A percentile compares a stretch with the other conserved stretches of the same genome.
Evolutionary conservation across 2,113 vertebrate species (phyloP).

Genomic region (Xenopus tropicalis): DNA sequence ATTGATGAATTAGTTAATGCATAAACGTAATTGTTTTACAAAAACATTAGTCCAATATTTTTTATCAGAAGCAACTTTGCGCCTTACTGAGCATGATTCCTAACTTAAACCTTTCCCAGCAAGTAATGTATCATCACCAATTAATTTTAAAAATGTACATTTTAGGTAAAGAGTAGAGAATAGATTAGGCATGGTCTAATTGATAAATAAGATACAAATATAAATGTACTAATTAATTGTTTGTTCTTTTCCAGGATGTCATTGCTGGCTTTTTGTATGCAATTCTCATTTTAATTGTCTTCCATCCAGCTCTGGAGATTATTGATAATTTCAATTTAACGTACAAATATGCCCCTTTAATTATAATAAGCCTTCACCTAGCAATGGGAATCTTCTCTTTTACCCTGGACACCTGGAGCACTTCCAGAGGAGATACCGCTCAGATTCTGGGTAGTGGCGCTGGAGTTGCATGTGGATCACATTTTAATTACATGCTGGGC

Average conservation of each 20-base stretch:
- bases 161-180: too few relatives aligned
- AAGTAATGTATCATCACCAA: too few relatives aligned
- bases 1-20: too few relatives aligned
- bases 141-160: too few relatives aligned
- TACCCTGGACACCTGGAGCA: slow-evolving; percentile 95
- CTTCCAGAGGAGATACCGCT: slow-evolving; percentile 90
- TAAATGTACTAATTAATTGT: neutral
- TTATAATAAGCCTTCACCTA: slow-evolving; percentile 83
- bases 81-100: too few relatives aligned
- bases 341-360: slow-evolving; percentile 74
- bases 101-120: too few relatives aligned
- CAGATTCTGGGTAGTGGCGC: slow-evolving; percentile 90
- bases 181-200: too few relatives aligned
- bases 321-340: slow-evolving; percentile 87
- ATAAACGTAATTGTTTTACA: too few relatives aligned
- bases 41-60: too few relatives aligned
- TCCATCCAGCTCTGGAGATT: slow-evolving; percentile 79
- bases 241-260: slow-evolving; percentile 75
- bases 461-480: slow-evolving; percentile 84
- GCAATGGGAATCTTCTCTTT: slow-evolving; percentile 89
- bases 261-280: slow-evolving; percentile 86
- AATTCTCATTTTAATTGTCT: slow-evolving; percentile 78
- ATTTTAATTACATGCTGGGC: slow-evolving; percentile 70
- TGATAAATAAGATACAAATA: too few relatives aligned
- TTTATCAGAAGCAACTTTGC: too few relatives aligned